Evolutionary conservation across 2,888 invertebrate species (phyloP).

Genomic region (Brenthis hecate): DNA sequence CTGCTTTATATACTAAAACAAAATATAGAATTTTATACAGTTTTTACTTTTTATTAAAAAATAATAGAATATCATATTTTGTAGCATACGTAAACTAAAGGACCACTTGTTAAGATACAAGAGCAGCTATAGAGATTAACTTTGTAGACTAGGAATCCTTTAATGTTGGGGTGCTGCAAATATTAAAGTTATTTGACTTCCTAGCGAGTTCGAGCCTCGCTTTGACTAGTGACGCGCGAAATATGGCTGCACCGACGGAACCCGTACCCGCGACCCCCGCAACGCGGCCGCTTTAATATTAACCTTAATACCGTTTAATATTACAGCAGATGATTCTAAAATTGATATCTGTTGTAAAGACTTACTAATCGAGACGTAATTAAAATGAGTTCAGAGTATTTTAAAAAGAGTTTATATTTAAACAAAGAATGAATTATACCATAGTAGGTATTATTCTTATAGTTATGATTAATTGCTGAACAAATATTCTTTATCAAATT

Average conservation of each 20-base stretch:
- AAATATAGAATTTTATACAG: background rate
- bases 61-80: background rate
- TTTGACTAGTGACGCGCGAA: conserved; percentile 68
- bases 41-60: background rate
- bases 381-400: no score
- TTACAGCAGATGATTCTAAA: conserved; percentile 22
- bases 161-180: conserved; percentile 40
- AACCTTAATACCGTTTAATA: conserved; percentile 42
- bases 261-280: conserved; percentile 43
- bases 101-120: conserved; percentile 25
- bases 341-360: background rate
- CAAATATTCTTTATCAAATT: background rate
- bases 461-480: background rate
- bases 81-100: conserved; percentile 11
- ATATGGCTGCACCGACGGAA: conserved; percentile 62
- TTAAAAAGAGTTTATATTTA: no score
- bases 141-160: conserved; percentile 25
- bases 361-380: no score
- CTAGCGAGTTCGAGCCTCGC: conserved; percentile 45
- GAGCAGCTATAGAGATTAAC: conserved; percentile 22
- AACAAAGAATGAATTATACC: no score
- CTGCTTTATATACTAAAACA: no score
- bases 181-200: conserved; percentile 52
- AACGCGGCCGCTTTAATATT: conserved; percentile 53
- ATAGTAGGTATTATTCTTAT: no score